phyloP scores from a whole-genome alignment of 2,797 vertebrate species.

The Bradypus variegatus region DNA sequence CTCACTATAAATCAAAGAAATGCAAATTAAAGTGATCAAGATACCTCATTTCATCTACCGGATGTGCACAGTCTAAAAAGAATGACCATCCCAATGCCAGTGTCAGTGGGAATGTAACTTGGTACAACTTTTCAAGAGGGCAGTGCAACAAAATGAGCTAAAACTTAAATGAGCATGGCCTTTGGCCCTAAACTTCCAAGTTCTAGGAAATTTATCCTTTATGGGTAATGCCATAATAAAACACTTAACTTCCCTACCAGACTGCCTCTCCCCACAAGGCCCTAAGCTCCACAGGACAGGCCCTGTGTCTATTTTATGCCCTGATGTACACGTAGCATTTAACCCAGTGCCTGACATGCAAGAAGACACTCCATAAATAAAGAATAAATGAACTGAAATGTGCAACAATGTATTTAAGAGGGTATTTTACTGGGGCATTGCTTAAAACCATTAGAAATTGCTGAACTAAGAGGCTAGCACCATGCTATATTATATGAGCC shows the following conservation, averaged over 20 bases:
- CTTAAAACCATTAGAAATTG: neutral
- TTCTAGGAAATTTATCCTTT: neutral
- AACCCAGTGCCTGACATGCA: neutral
- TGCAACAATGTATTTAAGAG: neutral
- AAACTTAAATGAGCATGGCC: neutral
- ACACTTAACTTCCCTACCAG: neutral
- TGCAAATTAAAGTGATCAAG: neutral
- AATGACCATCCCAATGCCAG: neutral
- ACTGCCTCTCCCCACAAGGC: no score
- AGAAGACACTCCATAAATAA: neutral
- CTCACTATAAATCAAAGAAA: constrained; percentile 7
- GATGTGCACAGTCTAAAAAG: neutral
- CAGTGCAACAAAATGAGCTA: neutral
- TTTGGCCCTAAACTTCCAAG: neutral
- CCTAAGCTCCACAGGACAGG: neutral
- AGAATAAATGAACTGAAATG: neutral
- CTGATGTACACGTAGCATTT: neutral
- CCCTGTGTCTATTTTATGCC: neutral
- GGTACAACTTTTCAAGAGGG: neutral
- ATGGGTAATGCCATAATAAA: neutral
- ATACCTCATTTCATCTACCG: neutral
- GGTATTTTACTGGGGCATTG: neutral
- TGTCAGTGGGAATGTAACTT: neutral
- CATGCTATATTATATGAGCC: neutral
- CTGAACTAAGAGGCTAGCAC: neutral